Conservation (phyloP, 2,797 vertebrate species). For the Notamacropus eugenii region DNA sequence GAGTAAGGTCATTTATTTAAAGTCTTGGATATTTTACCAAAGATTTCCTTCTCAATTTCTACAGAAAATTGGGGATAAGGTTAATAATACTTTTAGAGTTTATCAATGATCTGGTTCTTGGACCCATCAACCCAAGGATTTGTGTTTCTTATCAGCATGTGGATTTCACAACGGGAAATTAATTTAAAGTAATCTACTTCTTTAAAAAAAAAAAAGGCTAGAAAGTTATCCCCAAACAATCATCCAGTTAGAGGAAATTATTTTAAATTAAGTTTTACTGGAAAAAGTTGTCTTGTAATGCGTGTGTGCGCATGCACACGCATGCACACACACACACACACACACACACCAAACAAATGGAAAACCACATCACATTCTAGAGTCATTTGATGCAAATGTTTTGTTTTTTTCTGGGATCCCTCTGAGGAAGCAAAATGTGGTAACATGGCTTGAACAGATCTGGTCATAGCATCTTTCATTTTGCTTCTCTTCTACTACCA, state of each 20-base stretch:
- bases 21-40: slow-evolving; percentile 63
- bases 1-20: slow-evolving; percentile 68
- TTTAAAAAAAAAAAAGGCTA: slow-evolving; percentile 24
- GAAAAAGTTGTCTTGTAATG: not conserved
- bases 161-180: slow-evolving; percentile 49
- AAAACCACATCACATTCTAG: slow-evolving; percentile 37
- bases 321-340: not conserved
- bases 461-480: slow-evolving; percentile 24
- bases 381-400: slow-evolving; percentile 39
- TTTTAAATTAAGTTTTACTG: not conserved
- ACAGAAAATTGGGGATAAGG: slow-evolving; percentile 49
- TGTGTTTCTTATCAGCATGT: not conserved
- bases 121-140: not conserved
- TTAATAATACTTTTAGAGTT: slow-evolving; percentile 40
- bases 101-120: slow-evolving; percentile 31
- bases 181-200: slow-evolving; percentile 46
- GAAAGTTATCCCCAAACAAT: slow-evolving; percentile 35
- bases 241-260: not conserved
- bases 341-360: not conserved
- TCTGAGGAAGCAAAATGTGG: slow-evolving; percentile 27
- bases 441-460: not conserved
- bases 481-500: not conserved
- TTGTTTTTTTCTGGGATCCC: slow-evolving; percentile 21
- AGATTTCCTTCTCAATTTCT: slow-evolving; percentile 64
- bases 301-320: not conserved